Evolutionary conservation across 2,888 invertebrate species (phyloP).

Genomic region (Ormyrus rosae): DNA sequence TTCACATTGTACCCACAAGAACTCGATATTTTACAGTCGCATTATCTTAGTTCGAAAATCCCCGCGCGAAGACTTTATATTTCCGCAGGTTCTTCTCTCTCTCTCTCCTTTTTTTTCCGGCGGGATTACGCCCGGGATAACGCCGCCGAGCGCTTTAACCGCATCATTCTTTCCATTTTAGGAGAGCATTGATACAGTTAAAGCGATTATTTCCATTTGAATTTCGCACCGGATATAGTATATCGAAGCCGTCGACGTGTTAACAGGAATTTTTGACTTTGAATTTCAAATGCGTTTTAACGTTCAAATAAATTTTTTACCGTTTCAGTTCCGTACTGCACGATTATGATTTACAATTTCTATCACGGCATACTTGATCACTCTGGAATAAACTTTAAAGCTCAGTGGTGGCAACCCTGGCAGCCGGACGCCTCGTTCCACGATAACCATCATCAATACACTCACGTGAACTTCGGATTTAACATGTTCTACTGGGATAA

Average conservation of each 20-base stretch:
- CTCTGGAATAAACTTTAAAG: constrained; percentile 85
- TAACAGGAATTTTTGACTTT: too few relatives aligned
- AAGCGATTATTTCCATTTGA: constrained; percentile 13
- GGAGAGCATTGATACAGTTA: neutral
- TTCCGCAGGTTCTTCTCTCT: constrained; percentile 20
- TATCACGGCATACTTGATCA: constrained; percentile 87
- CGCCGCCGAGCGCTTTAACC: constrained; percentile 3
- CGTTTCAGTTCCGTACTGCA: constrained; percentile 75
- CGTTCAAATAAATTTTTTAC: neutral
- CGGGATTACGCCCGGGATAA: constrained; percentile 20
- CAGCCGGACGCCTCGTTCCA: constrained; percentile 86
- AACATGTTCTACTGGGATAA: constrained; percentile 84
- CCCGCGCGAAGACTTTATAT: constrained; percentile 56
- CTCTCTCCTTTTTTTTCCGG: neutral
- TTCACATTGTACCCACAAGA: constrained; percentile 62
- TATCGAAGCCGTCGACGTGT: too few relatives aligned
- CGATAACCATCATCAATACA: constrained; percentile 87
- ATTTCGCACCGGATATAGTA: neutral
- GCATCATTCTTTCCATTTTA: constrained; percentile 2
- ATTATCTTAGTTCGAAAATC: constrained; percentile 64
- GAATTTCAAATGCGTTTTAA: neutral
- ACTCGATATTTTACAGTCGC: constrained; percentile 64
- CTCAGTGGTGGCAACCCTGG: constrained; percentile 87
- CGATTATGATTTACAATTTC: constrained; percentile 79
- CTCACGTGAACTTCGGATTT: constrained; percentile 87